These are phyloP conservation scores for Sarcophaga variegata DNA, from an alignment of 2,888 invertebrate genomes.

Conservation along the genomic window DNA sequence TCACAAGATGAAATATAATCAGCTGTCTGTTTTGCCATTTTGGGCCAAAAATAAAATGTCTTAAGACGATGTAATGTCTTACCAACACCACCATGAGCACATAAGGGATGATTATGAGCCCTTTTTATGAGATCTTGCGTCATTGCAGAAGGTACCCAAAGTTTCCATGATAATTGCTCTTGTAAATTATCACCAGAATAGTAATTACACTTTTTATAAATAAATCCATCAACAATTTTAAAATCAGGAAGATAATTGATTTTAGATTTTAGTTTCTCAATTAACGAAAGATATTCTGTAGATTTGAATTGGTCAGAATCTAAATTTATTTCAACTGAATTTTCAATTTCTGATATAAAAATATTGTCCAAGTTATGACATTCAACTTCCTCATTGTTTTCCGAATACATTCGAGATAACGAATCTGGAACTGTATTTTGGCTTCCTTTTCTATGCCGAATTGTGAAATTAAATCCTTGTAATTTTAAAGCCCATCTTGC, in stretches of 20 bases:
- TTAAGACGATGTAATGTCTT: not conserved
- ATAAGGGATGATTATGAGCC: not conserved
- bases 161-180: too few species aligned
- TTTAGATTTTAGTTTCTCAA: too few species aligned
- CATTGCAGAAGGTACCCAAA: too few species aligned
- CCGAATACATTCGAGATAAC: constrained; percentile 10
- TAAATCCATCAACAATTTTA: too few species aligned
- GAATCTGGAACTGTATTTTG: constrained; percentile 23
- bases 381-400: not conserved
- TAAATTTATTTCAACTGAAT: too few species aligned
- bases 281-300: too few species aligned
- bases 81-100: not conserved
- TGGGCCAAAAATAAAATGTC: constrained; percentile 19
- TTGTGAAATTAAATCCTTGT: constrained; percentile 38
- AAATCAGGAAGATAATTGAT: too few species aligned
- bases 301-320: too few species aligned
- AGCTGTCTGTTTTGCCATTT: constrained; percentile 23
- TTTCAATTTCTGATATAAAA: too few species aligned
- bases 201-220: too few species aligned
- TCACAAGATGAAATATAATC: constrained; percentile 13
- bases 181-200: too few species aligned
- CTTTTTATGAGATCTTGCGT: not conserved
- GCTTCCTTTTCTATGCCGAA: constrained; percentile 23
- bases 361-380: too few species aligned
- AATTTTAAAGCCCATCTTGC: constrained; percentile 26